Percentiles rank a stretch among this genome's conserved stretches.
phyloP scores from a whole-genome alignment of 37 sponge, comb jelly and placozoan genomes.

The Chondrilla cf. caribensis region DNA sequence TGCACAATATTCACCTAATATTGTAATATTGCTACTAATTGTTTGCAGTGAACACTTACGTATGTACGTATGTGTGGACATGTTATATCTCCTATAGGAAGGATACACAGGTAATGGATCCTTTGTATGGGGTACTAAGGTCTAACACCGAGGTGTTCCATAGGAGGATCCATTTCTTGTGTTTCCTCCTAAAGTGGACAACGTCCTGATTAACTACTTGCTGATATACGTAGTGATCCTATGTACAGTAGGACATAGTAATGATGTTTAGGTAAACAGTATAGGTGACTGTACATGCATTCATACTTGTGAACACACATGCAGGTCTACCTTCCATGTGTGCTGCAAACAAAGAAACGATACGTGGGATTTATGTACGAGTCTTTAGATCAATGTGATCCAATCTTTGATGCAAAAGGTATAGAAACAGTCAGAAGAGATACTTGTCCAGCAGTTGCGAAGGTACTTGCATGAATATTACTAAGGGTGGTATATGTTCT shows the following conservation, averaged over 20 bases:
- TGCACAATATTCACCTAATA: no score
- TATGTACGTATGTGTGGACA: not conserved
- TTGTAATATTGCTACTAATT: not conserved
- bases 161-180: no score
- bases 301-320: no score
- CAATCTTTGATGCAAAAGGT: constrained; percentile 92
- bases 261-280: no score
- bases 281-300: no score
- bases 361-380: constrained; percentile 91
- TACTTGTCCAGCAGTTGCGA: constrained; percentile 83
- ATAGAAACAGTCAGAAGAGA: constrained; percentile 97
- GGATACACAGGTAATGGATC: not conserved
- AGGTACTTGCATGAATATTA: no score
- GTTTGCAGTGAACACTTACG: not conserved
- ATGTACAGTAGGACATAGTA: no score
- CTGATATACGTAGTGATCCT: no score
- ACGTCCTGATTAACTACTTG: no score
- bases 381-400: constrained; percentile 70
- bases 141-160: not conserved
- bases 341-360: constrained; percentile 91
- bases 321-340: constrained; percentile 87
- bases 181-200: no score
- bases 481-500: no score
- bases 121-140: not conserved
- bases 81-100: no score